phyloP scores from a whole-genome alignment of 2,797 vertebrate species.

The Centropyge bicolor region DNA sequence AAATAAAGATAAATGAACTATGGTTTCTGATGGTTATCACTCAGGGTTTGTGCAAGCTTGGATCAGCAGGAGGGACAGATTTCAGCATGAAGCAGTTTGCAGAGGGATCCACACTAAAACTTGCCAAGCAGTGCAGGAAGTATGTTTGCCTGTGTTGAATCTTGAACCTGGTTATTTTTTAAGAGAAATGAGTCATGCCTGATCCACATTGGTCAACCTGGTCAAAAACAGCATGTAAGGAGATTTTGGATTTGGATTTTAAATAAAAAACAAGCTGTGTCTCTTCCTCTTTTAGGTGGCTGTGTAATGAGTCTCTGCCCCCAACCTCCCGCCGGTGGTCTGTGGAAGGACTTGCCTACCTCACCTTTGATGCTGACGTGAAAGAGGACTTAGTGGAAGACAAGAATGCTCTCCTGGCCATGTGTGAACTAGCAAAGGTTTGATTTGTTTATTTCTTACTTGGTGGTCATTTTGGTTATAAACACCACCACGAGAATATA shows the following conservation, averaged over 20 bases:
- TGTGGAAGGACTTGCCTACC: constrained; percentile 96
- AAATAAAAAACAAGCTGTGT: constrained; percentile 17
- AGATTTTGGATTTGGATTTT: constrained; percentile 12
- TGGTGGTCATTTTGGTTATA: background rate
- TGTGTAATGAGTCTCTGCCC: constrained; percentile 92
- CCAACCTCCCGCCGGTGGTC: constrained; percentile 94
- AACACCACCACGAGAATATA: background rate
- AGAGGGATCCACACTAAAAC: constrained; percentile 95
- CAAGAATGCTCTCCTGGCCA: constrained; percentile 90
- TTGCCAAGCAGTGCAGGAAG: constrained; percentile 99
- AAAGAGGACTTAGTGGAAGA: constrained; percentile 97
- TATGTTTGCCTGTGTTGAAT: constrained; percentile 76
- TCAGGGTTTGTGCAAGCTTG: constrained; percentile 96
- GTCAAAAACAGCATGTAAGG: background rate
- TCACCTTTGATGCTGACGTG: constrained; percentile 97
- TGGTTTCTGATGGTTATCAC: constrained; percentile 31
- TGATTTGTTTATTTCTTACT: constrained; percentile 14
- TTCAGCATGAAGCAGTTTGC: constrained; percentile 99
- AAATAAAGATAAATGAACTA: constrained; percentile 7
- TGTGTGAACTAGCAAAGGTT: constrained; percentile 96
- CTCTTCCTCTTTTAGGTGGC: constrained; percentile 87
- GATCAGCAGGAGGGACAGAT: constrained; percentile 96
- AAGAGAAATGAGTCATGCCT: constrained; percentile 9
- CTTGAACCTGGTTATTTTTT: constrained; percentile 5
- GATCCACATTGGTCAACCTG: background rate